Base-by-base conservation (phyloP, 2,113 vertebrate species). In the Acrocephalus kingi region DNA sequence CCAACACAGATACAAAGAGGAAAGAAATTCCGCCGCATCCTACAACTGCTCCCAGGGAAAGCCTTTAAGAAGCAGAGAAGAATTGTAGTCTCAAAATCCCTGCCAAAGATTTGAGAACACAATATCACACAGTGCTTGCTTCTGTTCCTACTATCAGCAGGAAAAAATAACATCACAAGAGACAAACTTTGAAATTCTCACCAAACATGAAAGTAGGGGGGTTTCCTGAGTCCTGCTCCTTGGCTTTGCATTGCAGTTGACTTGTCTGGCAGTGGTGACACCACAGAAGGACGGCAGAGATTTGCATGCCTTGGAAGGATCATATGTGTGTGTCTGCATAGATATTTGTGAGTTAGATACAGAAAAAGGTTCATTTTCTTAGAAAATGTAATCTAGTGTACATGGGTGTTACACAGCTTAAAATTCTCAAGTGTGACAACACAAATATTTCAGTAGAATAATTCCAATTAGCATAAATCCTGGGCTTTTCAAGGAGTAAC, bases 1-100 rank as follows among this genome's bases (percentile, higher is more conserved):
- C 90, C 94, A 96, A 51, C 80, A 67, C 37, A 94, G 86, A 94
- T 37, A 91, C 17, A 80, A 61, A 94, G 82, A 95, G 94, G 91
- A 94, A 89, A 93, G 87, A 78, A 63, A 96, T 89, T 93, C 93
- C 37, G 5, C 82, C 4, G 4, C 27, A 1, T 80, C 35, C 1
- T 63, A 35, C 48, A 68, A 28, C 43, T 75, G 90, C 90, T 92
- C 67, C n/a, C 58, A 90, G 72, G 3, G 2, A 90, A 87, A 83
- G 46, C 22, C 33, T 90, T 64, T 80, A 62, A 54, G 80, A 77
- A 84, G 46, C 49, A 63, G 27, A 54, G 73, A 69, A 76, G 80
- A 39, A 22, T 5, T 80, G 88, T 55, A 69, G 74, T 86, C 79
- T 92, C 61, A 77, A 96, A 94, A 93, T 63, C 55, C 31, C 51